A percentile compares a stretch with the other conserved stretches of the same genome.
Evolutionary conservation across 2,888 invertebrate genomes (phyloP).

Genomic region (Phortica okadai): DNA sequence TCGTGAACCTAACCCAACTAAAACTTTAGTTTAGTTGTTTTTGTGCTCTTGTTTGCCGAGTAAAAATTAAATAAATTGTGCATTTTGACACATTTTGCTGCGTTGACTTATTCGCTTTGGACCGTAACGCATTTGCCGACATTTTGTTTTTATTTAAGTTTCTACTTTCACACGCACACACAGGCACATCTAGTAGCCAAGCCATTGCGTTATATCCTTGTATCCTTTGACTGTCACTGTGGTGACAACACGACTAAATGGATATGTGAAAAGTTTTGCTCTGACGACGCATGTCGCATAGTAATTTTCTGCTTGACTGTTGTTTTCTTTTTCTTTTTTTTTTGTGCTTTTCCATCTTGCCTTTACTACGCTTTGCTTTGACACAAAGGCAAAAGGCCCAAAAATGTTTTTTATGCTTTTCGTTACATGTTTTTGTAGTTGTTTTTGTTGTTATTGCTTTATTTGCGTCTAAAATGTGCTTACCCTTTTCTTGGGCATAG

Average conservation of each 20-base stretch:
- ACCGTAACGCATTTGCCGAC: conserved; percentile 28
- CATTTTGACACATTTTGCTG: conserved; percentile 73
- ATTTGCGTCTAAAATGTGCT: conserved; percentile 49
- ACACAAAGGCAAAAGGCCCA: neutral
- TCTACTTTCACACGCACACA: conserved; percentile 42
- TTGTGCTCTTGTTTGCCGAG: conserved; percentile 33
- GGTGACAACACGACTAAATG: conserved; percentile 64
- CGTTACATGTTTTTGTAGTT: conserved; percentile 56
- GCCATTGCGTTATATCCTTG: neutral
- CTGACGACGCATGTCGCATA: conserved; percentile 67
- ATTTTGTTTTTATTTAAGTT: conserved; percentile 37
- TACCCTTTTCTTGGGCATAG: conserved; percentile 36
- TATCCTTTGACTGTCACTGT: conserved; percentile 31
- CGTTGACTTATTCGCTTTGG: conserved; percentile 66
- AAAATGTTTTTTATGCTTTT: conserved; percentile 43
- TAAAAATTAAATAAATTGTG: conserved; percentile 74
- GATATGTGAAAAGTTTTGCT: conserved; percentile 68
- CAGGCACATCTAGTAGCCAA: conserved; percentile 17
- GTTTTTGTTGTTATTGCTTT: conserved; percentile 28
- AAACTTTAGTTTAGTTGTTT: neutral
- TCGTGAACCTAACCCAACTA: neutral
- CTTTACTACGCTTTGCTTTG: neutral
- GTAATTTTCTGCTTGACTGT: conserved; percentile 53
- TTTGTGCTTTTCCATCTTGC: neutral
- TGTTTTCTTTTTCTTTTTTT: conserved; percentile 13